Evolutionary conservation across 2,888 invertebrate species (phyloP), one percentile per base, ranked within the genome.

Genomic region (Megalurothrips usitatus): DNA sequence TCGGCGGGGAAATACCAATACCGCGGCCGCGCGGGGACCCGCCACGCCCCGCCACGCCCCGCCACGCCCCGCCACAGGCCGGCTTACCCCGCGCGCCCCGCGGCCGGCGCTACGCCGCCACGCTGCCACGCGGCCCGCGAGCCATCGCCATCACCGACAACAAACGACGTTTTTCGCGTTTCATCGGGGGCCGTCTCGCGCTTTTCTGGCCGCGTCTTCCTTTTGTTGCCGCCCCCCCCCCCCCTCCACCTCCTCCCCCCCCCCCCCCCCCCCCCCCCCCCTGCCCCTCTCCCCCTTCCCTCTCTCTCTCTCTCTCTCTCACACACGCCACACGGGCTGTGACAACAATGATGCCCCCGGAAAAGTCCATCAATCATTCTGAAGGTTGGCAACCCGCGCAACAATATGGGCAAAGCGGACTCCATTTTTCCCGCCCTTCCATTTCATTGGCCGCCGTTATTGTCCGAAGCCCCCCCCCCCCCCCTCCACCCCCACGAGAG

Each of bases 181-280:
- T 47, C 80, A 52, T 58, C 80, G 23, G 48, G n/a, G 52, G n/a
- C 17, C 26, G 11, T 80, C 6, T 28, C 26, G 0, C 9, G 34
- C 34, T 43, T 68, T 68, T 80, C 52, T 80, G 26, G 26, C 63
- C 58, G 23, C 79, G 28, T 14, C 79, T 47, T 82, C 80, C 80
- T 78, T 81, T 81, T 81, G 80, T 79, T 81, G 81, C 80, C 81
- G 78, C 58, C 81, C 78, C 80, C 80, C 78, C 81, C 81, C 81
- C 78, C 81, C 63, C 80, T 17, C n/a, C 79, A 49, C 3, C 78
- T 80, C 63, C 48, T 78, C 47, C 48, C 80, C 79, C 80, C 81
- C 63, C 79, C 79, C 81, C 78, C 80, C 11, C 79, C 78, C 79
- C 82, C 79, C 68, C 80, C 80, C 49, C 78, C 49, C 79, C 80